A percentile compares a stretch with the other conserved stretches of the same genome.
Conservation (phyloP, 2,797 vertebrate species). For the Sebastes alutus region DNA sequence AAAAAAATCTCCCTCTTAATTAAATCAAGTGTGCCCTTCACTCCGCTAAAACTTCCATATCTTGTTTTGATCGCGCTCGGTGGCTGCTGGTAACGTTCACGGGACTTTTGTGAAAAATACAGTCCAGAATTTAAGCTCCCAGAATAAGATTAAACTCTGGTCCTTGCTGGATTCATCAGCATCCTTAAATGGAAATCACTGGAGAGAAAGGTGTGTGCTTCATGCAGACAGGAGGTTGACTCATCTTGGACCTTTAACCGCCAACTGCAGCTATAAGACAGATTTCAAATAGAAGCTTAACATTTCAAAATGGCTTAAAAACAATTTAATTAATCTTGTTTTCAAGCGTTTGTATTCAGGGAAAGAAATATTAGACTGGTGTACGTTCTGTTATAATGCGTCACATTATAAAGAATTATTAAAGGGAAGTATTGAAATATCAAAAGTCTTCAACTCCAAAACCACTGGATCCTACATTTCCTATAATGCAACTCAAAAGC, state of each 20-base stretch:
- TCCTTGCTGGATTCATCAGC: conserved; percentile 50
- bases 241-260: conserved; percentile 29
- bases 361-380: neutral
- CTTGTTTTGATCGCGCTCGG: conserved; percentile 59
- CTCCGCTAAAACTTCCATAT: conserved; percentile 72
- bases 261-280: conserved; percentile 14
- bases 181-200: conserved; percentile 61
- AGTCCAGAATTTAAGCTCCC: conserved; percentile 37
- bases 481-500: neutral
- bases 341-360: conserved; percentile 2
- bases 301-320: conserved; percentile 36
- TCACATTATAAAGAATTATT: neutral
- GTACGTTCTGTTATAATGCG: neutral
- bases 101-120: conserved; percentile 52
- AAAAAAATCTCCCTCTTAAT: conserved; percentile 71
- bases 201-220: conserved; percentile 39
- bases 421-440: neutral
- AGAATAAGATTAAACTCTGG: conserved; percentile 67
- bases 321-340: conserved; percentile 43
- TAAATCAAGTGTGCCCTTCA: conserved; percentile 75
- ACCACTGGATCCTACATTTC: neutral
- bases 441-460: neutral
- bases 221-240: conserved; percentile 39
- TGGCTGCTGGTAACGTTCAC: conserved; percentile 60
- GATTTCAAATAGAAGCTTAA: conserved; percentile 47